Conservation (phyloP, 2,888 invertebrate species). For the Dryobota labecula region DNA sequence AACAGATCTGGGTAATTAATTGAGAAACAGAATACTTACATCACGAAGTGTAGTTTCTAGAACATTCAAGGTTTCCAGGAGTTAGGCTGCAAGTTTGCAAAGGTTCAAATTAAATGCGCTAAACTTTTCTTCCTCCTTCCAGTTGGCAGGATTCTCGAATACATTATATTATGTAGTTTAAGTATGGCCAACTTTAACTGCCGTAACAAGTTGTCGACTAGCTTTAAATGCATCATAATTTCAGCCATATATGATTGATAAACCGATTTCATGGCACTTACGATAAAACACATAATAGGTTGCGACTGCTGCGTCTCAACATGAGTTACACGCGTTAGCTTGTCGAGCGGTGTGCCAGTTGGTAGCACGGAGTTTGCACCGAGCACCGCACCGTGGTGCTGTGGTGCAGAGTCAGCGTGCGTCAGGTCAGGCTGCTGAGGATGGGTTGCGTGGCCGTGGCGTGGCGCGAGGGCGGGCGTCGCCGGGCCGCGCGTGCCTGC, state of each 20-base stretch:
- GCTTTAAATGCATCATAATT: slow-evolving; percentile 53
- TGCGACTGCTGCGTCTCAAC: slow-evolving; percentile 14
- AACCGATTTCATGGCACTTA: slow-evolving; percentile 56
- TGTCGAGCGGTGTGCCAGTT: slow-evolving; percentile 1
- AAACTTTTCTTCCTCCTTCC: slow-evolving; percentile 25
- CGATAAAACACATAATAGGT: slow-evolving; percentile 39
- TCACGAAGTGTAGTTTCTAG: slow-evolving; percentile 20
- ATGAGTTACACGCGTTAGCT: slow-evolving; percentile 23
- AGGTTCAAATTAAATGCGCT: slow-evolving; percentile 18
- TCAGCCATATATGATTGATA: slow-evolving; percentile 46
- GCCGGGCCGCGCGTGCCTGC: slow-evolving; percentile 54
- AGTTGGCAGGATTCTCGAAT: slow-evolving; percentile 12
- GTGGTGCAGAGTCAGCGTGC: slow-evolving; percentile 44
- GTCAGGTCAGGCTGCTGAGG: slow-evolving; percentile 20
- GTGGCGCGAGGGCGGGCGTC: slow-evolving; percentile 52
- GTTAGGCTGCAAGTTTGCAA: background rate
- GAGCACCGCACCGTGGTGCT: background rate
- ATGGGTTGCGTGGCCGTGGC: slow-evolving; percentile 52
- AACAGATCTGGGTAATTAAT: slow-evolving; percentile 37
- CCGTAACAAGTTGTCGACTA: slow-evolving; percentile 54
- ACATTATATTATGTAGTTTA: slow-evolving; percentile 14
- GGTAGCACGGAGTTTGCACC: background rate
- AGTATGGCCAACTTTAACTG: slow-evolving; percentile 31
- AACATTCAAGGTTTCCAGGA: slow-evolving; percentile 23
- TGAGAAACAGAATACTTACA: slow-evolving; percentile 13